phyloP scores from a whole-genome alignment of 2,113 vertebrate genomes.

The Calyptomena viridis region DNA sequence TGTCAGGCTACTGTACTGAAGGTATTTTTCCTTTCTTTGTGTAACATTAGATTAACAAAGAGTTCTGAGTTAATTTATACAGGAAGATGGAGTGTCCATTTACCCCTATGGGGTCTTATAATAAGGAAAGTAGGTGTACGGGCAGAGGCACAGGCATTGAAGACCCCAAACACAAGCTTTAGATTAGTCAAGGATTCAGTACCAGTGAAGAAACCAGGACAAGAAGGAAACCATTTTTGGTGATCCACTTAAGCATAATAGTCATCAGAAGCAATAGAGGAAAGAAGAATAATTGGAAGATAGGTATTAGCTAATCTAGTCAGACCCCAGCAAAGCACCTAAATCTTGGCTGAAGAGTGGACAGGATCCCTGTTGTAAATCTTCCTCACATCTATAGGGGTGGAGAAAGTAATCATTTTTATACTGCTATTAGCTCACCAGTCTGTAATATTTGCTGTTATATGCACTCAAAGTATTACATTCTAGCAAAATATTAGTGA shows the following conservation, averaged over 20 bases:
- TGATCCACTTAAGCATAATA: not conserved
- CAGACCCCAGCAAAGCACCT: not conserved
- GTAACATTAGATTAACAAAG: not conserved
- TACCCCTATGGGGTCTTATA: not conserved
- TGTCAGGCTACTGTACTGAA: not conserved
- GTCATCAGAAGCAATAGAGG: not conserved
- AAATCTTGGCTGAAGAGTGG: not conserved
- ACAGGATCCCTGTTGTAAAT: not conserved
- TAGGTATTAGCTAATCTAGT: not conserved
- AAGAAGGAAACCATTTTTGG: not conserved
- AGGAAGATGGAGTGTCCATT: not conserved
- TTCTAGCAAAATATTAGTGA: not conserved
- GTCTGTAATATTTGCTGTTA: not conserved
- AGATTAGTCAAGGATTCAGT: not conserved
- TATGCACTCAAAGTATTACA: accelerated
- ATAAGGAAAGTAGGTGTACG: not conserved
- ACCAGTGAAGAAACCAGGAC: not conserved
- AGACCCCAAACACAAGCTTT: not conserved
- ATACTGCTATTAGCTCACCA: not conserved
- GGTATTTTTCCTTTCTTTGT: not conserved
- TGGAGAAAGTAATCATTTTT: not conserved
- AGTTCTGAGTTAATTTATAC: not conserved
- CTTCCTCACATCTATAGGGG: not conserved
- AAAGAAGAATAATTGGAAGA: not conserved
- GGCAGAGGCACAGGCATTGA: not conserved